Evolutionary conservation across 2,888 invertebrate species (phyloP).

Genomic region (Xiphydria camelus): DNA sequence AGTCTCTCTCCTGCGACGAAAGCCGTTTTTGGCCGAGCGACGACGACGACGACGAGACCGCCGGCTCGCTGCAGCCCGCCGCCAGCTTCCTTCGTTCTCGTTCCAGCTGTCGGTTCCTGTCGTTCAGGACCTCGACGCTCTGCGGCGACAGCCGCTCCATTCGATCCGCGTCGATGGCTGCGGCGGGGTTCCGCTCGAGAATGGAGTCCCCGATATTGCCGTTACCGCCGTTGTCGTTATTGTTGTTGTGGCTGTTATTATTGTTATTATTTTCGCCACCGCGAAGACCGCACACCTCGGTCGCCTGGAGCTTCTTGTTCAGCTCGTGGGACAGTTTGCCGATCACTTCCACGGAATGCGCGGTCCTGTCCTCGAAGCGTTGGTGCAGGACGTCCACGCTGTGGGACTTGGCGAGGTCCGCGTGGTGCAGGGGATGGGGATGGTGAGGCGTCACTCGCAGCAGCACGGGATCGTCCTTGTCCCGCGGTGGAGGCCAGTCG

Average conservation of each 20-base stretch:
- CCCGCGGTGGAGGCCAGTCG: conserved; percentile 45
- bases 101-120: conserved; percentile 49
- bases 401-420: conserved; percentile 44
- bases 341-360: conserved; percentile 58
- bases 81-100: conserved; percentile 48
- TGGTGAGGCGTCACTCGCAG: conserved; percentile 48
- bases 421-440: conserved; percentile 31
- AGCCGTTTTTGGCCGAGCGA: neutral
- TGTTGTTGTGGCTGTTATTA: conserved; percentile 35
- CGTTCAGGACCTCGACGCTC: conserved; percentile 49
- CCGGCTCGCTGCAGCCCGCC: conserved; percentile 48
- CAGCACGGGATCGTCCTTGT: conserved; percentile 50
- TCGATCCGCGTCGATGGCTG: conserved; percentile 15
- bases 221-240: conserved; percentile 31
- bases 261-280: conserved; percentile 23
- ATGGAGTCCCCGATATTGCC: conserved; percentile 29
- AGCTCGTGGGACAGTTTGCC: conserved; percentile 59
- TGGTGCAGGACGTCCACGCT: conserved; percentile 50
- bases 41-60: no score
- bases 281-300: conserved; percentile 34
- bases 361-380: conserved; percentile 41
- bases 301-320: conserved; percentile 53
- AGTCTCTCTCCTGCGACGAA: neutral
- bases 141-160: conserved; percentile 48
- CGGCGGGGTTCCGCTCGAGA: conserved; percentile 13